Percentiles rank a stretch among this genome's conserved stretches.
These are phyloP conservation scores for Sycon ciliatum DNA, from an alignment of 37 sponge, comb jelly and placozoan genomes.

Conservation along the genomic window DNA sequence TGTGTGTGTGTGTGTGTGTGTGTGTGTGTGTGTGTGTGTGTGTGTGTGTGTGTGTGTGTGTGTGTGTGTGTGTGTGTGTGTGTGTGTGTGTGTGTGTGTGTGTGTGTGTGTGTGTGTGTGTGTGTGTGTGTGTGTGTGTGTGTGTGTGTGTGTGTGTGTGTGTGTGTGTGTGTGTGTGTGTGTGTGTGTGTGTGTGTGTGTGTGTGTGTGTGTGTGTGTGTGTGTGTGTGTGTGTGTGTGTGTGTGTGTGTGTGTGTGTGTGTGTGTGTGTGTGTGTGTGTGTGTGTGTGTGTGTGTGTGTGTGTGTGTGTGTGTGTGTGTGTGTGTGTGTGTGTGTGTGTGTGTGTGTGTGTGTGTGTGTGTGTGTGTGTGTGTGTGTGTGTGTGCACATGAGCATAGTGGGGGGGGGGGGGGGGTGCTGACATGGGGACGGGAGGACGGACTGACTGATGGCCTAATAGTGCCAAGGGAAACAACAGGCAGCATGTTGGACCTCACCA, in stretches of 20 bases:
- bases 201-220: not conserved
- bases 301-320: not conserved
- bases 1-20: no score
- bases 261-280: slow-evolving; percentile 9
- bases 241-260: slow-evolving; percentile 12
- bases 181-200: not conserved
- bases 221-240: slow-evolving; percentile 14
- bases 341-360: not conserved
- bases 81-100: no score
- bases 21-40: no score
- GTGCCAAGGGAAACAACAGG: no score
- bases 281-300: slow-evolving; percentile 14
- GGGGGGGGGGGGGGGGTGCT: no score
- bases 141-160: not conserved
- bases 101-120: slow-evolving; percentile 21
- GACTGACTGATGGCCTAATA: no score
- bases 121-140: not conserved
- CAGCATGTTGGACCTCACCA: no score
- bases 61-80: no score
- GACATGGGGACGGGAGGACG: no score
- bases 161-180: not conserved
- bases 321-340: not conserved
- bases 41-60: no score
- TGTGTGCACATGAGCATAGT: not conserved
- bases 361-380: slow-evolving; percentile 10